Conservation (phyloP, 2,797 vertebrate species). For the Leptoclinus maculatus region DNA sequence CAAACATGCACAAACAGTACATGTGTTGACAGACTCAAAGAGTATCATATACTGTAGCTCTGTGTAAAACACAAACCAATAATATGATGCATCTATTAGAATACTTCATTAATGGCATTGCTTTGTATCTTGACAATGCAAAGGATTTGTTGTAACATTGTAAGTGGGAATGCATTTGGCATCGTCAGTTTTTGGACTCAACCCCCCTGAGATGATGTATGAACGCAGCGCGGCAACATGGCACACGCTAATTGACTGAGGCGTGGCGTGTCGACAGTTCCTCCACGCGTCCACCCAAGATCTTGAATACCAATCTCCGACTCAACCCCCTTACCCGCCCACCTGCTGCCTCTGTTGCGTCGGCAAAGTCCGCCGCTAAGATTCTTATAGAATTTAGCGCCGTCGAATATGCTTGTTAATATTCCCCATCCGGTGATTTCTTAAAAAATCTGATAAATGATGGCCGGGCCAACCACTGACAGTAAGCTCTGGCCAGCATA, state of each 20-base stretch:
- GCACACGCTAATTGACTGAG: slow-evolving; percentile 72
- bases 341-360: slow-evolving; percentile 21
- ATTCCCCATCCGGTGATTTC: slow-evolving; percentile 74
- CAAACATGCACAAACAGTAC: no score
- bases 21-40: no score
- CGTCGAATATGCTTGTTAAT: slow-evolving; percentile 76
- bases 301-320: slow-evolving; percentile 54
- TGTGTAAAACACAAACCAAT: slow-evolving; percentile 26
- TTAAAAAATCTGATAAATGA: slow-evolving; percentile 78
- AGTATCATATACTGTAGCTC: neutral
- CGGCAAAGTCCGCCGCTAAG: slow-evolving; percentile 50
- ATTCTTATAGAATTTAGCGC: slow-evolving; percentile 69
- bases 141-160: slow-evolving; percentile 56
- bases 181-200: slow-evolving; percentile 69
- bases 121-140: slow-evolving; percentile 50
- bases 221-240: slow-evolving; percentile 53
- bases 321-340: neutral
- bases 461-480: slow-evolving; percentile 72
- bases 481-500: slow-evolving; percentile 77
- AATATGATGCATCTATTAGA: slow-evolving; percentile 19
- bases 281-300: slow-evolving; percentile 60
- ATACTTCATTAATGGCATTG: slow-evolving; percentile 44
- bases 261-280: slow-evolving; percentile 68
- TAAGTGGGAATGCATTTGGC: slow-evolving; percentile 56
- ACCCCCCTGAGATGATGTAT: slow-evolving; percentile 73